These are phyloP conservation scores for Drosophila arizonae DNA, from an alignment of 1,140 invertebrate genomes.

Conservation along the genomic window DNA sequence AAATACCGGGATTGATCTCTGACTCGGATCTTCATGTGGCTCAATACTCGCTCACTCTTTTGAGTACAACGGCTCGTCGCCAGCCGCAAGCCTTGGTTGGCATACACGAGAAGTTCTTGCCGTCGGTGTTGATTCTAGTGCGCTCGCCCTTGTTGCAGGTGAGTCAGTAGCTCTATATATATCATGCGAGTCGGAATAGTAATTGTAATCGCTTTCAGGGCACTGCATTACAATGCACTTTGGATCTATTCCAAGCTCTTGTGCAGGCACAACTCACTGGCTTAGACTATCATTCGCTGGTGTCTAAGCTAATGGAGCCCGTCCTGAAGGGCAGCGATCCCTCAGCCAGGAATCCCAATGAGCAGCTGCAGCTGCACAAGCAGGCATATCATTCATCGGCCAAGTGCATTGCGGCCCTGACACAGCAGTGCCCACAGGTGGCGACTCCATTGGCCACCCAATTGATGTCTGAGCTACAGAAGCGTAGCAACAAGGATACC, in stretches of 20 bases:
- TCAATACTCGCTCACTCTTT: conserved; percentile 91
- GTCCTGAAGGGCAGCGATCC: conserved; percentile 72
- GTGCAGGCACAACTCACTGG: conserved; percentile 91
- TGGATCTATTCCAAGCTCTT: conserved; percentile 95
- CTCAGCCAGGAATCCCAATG: conserved; percentile 25
- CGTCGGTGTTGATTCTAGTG: conserved; percentile 93
- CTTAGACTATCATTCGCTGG: conserved; percentile 90
- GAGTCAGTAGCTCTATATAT: neutral
- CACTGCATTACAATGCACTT: conserved; percentile 92
- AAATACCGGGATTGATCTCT: conserved; percentile 94
- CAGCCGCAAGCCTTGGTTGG: conserved; percentile 83
- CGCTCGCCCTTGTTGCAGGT: conserved; percentile 95
- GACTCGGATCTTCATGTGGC: conserved; percentile 98
- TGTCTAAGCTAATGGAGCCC: conserved; percentile 88
- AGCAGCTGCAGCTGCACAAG: conserved; percentile 84
- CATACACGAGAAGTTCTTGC: conserved; percentile 87
- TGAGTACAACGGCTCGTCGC: conserved; percentile 85
- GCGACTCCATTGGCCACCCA: conserved; percentile 92
- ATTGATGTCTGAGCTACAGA: conserved; percentile 93
- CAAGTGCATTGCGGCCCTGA: conserved; percentile 96
- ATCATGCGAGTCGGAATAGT: no score
- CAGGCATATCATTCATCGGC: conserved; percentile 96
- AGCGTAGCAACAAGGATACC: conserved; percentile 87
- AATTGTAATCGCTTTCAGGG: conserved; percentile 84
- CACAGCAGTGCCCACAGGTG: conserved; percentile 89